Evolutionary conservation across 2,888 invertebrate genomes (phyloP), one percentile per base, ranked within the genome.

Genomic region (Pegoplata infirma): DNA sequence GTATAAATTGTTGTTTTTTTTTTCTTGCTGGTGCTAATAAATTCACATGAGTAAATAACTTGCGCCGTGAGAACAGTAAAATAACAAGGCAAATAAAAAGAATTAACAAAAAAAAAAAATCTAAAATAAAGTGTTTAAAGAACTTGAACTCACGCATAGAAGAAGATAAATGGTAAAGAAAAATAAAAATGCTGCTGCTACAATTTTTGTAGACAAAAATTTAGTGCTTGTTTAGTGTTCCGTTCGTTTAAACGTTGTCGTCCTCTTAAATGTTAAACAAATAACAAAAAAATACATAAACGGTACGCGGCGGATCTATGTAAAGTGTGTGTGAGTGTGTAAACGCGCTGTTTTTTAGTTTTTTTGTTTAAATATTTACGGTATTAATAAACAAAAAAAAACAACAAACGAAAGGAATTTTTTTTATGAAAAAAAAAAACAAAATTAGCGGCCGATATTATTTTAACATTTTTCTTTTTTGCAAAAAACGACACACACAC

Each of bases 201-300:
- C n/a, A n/a, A n/a, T 5, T 47, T 10, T 16, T 7, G 6, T 23
- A 28, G 28, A 19, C n/a, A 17, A 25, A 44, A 67, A 51, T 63
- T 81, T 69, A 82, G 82, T 82, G 81, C 75, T 81, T 77, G 77
- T 80, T 72, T 73, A 77, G 82, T 82, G 72, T 81, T 74, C 71
- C 81, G 76, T 68, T 75, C 72, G 75, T 80, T 63, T 69, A 67
- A 79, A 77, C 66, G 71, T 69, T 44, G 19, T 40, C 28, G 36
- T 47, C 21, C 10, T 53, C 28, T 36, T n/a, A 40, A 5, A 47
- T 68, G 36, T 32, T 59, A 68, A 69, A 46, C 49, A n/a, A n/a
- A n/a, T n/a, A n/a, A n/a, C n/a, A n/a, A n/a, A n/a, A n/a, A n/a
- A n/a, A n/a, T n/a, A n/a, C n/a, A n/a, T n/a, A n/a, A n/a, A n/a